Evolutionary conservation across 2,113 vertebrate genomes (phyloP).

Genomic region (Macquaria ambigua): DNA sequence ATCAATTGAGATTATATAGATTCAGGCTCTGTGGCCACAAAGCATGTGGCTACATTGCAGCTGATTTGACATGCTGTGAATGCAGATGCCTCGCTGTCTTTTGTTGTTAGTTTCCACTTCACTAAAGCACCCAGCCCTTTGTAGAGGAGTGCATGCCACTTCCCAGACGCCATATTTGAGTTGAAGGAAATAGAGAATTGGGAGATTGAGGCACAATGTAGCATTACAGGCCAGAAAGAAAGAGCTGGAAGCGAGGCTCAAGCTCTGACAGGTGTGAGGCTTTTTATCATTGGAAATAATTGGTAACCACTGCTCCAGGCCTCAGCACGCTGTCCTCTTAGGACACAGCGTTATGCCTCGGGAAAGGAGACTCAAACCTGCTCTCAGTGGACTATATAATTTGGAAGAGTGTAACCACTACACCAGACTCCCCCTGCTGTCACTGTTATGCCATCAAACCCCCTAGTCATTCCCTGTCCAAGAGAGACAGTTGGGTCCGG

Average conservation of each 20-base stretch:
- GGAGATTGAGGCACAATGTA: slow-evolving; percentile 35
- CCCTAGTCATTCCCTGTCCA: slow-evolving; percentile 38
- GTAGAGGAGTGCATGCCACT: slow-evolving; percentile 21
- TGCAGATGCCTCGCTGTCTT: slow-evolving; percentile 40
- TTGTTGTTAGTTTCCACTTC: slow-evolving; percentile 33
- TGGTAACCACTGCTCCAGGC: slow-evolving; percentile 30
- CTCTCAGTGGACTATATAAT: slow-evolving; percentile 33
- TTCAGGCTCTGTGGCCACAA: slow-evolving; percentile 12
- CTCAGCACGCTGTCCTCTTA: slow-evolving; percentile 19
- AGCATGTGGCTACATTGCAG: slow-evolving; percentile 39
- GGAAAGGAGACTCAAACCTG: slow-evolving; percentile 28
- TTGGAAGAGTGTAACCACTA: slow-evolving; percentile 47
- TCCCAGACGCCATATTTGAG: slow-evolving; percentile 29
- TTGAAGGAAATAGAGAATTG: slow-evolving; percentile 32
- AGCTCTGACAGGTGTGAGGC: slow-evolving; percentile 26
- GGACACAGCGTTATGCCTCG: slow-evolving; percentile 10
- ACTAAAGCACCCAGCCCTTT: slow-evolving; percentile 38
- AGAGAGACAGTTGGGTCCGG: slow-evolving; percentile 62
- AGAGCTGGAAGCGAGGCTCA: slow-evolving; percentile 33
- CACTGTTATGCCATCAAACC: slow-evolving; percentile 36
- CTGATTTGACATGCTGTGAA: slow-evolving; percentile 43
- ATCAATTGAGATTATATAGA: slow-evolving; percentile 44
- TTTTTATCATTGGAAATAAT: slow-evolving; percentile 56
- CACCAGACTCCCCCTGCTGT: slow-evolving; percentile 14
- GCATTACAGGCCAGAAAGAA: slow-evolving; percentile 26